phyloP scores from a whole-genome alignment of 2,113 vertebrate genomes.

The Sphaerodactylus townsendi region DNA sequence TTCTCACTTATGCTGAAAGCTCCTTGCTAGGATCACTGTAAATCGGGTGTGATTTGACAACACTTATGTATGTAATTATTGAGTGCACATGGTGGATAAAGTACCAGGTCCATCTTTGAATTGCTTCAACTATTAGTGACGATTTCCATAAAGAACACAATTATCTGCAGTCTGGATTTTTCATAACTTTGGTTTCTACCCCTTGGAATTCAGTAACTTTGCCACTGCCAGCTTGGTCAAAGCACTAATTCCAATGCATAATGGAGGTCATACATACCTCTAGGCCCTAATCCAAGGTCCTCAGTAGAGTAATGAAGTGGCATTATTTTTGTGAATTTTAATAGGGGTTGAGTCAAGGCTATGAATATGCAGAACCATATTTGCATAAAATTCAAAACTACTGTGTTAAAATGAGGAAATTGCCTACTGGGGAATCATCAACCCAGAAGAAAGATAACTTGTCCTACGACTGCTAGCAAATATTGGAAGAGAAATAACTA shows the following conservation, averaged over 20 bases:
- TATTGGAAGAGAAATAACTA: not conserved
- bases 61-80: too few species aligned
- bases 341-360: not conserved
- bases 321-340: not conserved
- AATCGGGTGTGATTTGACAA: too few species aligned
- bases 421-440: not conserved
- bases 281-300: not conserved
- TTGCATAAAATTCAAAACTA: not conserved
- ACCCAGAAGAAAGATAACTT: not conserved
- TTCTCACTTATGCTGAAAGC: too few species aligned
- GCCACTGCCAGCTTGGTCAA: constrained; percentile 2
- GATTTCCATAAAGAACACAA: not conserved
- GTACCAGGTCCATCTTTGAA: not conserved
- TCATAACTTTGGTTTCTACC: not conserved
- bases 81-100: not conserved
- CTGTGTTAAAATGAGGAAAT: not conserved
- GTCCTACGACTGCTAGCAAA: not conserved
- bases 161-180: not conserved
- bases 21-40: too few species aligned
- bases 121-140: not conserved
- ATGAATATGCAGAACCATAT: not conserved
- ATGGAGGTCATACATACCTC: not conserved
- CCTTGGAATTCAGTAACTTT: not conserved
- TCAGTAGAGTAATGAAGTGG: not conserved
- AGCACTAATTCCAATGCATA: not conserved